Conservation (phyloP, 53 echinoderm and acorn worm genomes). For the Pentamera pediparva region DNA sequence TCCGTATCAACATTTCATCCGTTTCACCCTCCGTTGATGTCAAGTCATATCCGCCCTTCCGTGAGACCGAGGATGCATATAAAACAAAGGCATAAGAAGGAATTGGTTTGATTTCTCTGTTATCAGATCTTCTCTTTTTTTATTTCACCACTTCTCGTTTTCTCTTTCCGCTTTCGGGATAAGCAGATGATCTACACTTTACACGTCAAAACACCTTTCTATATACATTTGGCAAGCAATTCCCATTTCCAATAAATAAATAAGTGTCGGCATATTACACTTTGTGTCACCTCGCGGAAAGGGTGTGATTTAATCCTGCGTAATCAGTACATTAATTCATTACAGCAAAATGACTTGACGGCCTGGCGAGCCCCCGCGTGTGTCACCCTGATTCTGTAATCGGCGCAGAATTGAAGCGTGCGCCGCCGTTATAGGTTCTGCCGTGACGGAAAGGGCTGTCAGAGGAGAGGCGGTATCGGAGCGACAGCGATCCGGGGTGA, state of each 20-base stretch:
- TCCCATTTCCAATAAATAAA: constrained; percentile 33
- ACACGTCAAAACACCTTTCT: constrained; percentile 30
- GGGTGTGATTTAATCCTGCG: constrained; percentile 23
- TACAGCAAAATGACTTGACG: constrained; percentile 13
- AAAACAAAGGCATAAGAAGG: background rate
- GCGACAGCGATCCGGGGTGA: background rate
- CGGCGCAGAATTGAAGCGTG: too few relatives aligned
- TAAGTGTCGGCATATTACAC: constrained; percentile 21
- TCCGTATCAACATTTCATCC: background rate
- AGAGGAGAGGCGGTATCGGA: background rate
- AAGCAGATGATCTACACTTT: too few relatives aligned
- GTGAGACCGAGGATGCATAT: background rate
- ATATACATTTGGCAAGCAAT: constrained; percentile 30
- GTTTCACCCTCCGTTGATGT: constrained; percentile 5
- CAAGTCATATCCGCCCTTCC: constrained; percentile 2
- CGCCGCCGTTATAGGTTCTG: background rate
- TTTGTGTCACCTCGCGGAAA: background rate
- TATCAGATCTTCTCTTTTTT: background rate
- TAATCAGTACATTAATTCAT: constrained; percentile 34
- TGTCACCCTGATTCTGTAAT: too few relatives aligned
- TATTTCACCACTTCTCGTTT: background rate
- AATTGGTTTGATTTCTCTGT: background rate
- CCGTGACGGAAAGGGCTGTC: constrained; percentile 2
- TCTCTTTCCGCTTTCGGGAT: too few relatives aligned
- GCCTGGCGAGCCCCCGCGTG: too few relatives aligned